Conservation (phyloP, 2,797 vertebrate genomes). For the Nyctalus aviator region DNA sequence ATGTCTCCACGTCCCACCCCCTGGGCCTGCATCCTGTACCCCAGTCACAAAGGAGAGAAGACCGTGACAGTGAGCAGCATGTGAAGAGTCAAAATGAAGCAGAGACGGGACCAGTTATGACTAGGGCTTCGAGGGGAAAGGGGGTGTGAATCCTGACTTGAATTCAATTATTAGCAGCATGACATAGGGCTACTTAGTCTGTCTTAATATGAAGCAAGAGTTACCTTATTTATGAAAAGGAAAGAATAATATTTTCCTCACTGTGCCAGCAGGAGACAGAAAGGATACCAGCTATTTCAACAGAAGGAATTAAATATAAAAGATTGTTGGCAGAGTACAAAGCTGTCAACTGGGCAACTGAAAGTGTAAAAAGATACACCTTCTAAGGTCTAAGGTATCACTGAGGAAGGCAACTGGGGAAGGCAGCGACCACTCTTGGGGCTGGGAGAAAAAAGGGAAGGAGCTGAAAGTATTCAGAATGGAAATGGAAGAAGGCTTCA, state of each 20-base stretch:
- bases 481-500: not conserved
- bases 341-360: not conserved
- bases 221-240: not conserved
- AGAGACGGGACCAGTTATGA: not conserved
- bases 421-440: not conserved
- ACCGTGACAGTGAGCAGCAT: rapidly evolving
- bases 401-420: not conserved
- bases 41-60: not conserved
- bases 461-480: not conserved
- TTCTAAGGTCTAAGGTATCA: not conserved
- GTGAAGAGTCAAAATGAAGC: not conserved
- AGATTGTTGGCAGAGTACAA: not conserved
- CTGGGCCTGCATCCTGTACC: not conserved
- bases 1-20: not conserved
- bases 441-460: not conserved
- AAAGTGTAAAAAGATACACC: not conserved
- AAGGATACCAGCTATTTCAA: not conserved
- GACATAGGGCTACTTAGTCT: not conserved
- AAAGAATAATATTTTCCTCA: not conserved
- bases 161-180: not conserved
- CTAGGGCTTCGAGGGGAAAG: not conserved
- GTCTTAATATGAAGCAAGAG: not conserved
- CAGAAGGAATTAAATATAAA: conserved; percentile 4
- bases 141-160: not conserved
- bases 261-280: not conserved